These are phyloP conservation scores for Cosmia pyralina DNA, from an alignment of 2,888 invertebrate genomes.

Conservation along the genomic window DNA sequence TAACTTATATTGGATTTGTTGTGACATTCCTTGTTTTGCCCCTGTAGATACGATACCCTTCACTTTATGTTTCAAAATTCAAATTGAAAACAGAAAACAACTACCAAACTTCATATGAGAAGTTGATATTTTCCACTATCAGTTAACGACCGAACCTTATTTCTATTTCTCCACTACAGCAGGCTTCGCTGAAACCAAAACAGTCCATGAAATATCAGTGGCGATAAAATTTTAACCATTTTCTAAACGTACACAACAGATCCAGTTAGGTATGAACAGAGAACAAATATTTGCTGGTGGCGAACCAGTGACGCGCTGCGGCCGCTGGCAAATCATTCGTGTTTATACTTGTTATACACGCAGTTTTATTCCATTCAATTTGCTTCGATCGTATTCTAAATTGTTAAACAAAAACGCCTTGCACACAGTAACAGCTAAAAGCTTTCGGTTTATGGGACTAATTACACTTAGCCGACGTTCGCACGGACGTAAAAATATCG, in stretches of 20 bases:
- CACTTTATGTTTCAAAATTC: no score
- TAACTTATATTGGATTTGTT: no score
- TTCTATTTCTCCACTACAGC: conserved; percentile 1
- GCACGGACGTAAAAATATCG: no score
- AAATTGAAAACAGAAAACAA: no score
- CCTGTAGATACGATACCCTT: no score
- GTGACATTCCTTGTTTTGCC: no score
- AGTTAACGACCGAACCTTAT: no score
- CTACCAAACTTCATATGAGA: no score
- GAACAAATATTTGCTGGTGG: conserved; percentile 61
- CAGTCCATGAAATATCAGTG: conserved; percentile 31
- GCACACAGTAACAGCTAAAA: not conserved
- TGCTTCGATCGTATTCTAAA: conserved; percentile 47
- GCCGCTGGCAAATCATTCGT: conserved; percentile 62
- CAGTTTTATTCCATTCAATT: conserved; percentile 51
- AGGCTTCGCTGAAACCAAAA: conserved; percentile 8
- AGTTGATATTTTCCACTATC: no score
- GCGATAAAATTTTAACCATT: conserved; percentile 48
- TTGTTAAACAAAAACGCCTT: conserved; percentile 5
- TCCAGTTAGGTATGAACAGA: conserved; percentile 54
- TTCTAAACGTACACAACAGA: conserved; percentile 52
- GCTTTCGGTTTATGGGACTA: not conserved
- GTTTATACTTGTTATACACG: conserved; percentile 54
- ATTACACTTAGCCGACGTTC: no score
- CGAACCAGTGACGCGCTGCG: conserved; percentile 54